Percentiles rank a stretch among this genome's conserved stretches.
phyloP scores from a whole-genome alignment of 2,888 invertebrate genomes.

The Lithodes maja region DNA sequence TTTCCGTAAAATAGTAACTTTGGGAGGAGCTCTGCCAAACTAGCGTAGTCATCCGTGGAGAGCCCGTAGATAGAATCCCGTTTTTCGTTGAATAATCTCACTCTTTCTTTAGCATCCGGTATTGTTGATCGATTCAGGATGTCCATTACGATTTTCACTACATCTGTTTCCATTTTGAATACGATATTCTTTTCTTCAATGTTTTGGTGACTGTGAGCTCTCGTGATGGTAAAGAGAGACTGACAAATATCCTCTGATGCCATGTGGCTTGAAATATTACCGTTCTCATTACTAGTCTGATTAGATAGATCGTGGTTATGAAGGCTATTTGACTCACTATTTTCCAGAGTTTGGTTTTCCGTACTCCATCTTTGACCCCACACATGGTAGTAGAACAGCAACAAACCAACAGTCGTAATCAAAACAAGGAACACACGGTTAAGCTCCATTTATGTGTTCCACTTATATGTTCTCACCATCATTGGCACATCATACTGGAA shows the following conservation, averaged over 20 bases:
- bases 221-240: neutral
- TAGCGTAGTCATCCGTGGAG: neutral
- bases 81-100: neutral
- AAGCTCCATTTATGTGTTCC: neutral
- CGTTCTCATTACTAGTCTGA: neutral
- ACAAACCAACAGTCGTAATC: neutral
- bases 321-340: neutral
- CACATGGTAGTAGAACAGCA: neutral
- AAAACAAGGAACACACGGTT: neutral
- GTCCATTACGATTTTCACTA: neutral
- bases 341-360: neutral
- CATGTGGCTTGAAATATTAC: neutral
- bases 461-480: too few relatives aligned
- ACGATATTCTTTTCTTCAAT: neutral
- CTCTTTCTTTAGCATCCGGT: neutral
- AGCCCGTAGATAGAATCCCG: neutral
- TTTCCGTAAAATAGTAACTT: conserved; percentile 17
- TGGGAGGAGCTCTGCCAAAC: conserved; percentile 9
- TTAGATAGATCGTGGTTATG: neutral
- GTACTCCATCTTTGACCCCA: neutral
- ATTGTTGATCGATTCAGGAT: neutral
- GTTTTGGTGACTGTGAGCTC: neutral
- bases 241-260: neutral
- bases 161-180: neutral
- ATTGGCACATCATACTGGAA: too few relatives aligned